phyloP scores from a whole-genome alignment of 1,140 invertebrate species.

The Cydia strobilella region DNA sequence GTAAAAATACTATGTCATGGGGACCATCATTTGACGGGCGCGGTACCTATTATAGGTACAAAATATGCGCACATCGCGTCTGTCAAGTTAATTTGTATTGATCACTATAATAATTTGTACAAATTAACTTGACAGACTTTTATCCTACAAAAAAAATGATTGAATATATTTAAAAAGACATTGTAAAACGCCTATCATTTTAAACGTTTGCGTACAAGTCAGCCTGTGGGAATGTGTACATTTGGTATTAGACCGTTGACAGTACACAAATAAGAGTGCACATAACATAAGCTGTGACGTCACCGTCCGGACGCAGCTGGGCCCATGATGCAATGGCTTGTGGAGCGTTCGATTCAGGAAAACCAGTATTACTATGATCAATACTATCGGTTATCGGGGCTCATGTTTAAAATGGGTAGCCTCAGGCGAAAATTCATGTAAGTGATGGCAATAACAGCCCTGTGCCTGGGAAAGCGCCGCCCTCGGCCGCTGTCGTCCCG shows the following conservation, averaged over 20 bases:
- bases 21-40: too few relatives aligned
- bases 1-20: too few relatives aligned
- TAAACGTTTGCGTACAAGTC: neutral
- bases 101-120: too few relatives aligned
- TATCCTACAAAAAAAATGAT: too few relatives aligned
- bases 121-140: too few relatives aligned
- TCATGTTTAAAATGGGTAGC: neutral
- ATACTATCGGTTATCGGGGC: neutral
- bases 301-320: constrained; percentile 20
- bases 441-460: constrained; percentile 32
- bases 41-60: too few relatives aligned
- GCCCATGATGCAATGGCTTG: neutral
- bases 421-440: neutral
- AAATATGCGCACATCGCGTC: too few relatives aligned
- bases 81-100: too few relatives aligned
- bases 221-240: neutral
- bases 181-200: neutral
- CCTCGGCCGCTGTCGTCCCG: constrained; percentile 50
- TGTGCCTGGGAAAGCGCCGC: constrained; percentile 58
- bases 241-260: constrained; percentile 2
- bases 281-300: constrained; percentile 5
- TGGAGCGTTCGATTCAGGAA: neutral
- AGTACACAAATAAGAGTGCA: constrained; percentile 18
- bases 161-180: too few relatives aligned
- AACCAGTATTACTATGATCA: neutral